Evolutionary conservation across 2,888 invertebrate genomes (phyloP).

Genomic region (Sinelater perroti): DNA sequence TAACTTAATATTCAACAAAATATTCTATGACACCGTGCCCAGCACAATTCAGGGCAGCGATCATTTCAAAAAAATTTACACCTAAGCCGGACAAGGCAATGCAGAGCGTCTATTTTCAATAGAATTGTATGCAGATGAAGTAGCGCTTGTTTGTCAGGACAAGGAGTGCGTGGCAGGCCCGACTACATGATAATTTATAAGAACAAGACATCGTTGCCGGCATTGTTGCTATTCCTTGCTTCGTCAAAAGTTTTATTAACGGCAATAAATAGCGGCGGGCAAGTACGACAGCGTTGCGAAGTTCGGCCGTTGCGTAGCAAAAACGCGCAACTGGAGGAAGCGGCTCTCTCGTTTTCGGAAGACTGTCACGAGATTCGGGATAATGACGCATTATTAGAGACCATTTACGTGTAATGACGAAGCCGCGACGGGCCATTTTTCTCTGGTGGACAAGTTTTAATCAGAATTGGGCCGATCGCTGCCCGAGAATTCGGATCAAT

Average conservation of each 20-base stretch:
- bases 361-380: slow-evolving; percentile 1
- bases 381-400: slow-evolving; percentile 5
- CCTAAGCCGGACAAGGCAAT: slow-evolving; percentile 6
- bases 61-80: slow-evolving; percentile 14
- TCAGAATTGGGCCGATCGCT: slow-evolving; percentile 2
- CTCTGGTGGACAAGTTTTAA: slow-evolving; percentile 2
- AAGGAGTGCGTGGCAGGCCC: slow-evolving; percentile 32
- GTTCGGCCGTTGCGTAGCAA: neutral
- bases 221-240: slow-evolving; percentile 30
- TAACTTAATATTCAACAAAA: too few species aligned
- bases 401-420: slow-evolving; percentile 3
- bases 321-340: too few species aligned
- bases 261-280: slow-evolving; percentile 12
- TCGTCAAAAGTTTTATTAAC: slow-evolving; percentile 28
- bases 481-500: slow-evolving; percentile 27
- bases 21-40: too few species aligned
- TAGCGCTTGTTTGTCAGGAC: slow-evolving; percentile 54
- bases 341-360: too few species aligned
- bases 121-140: slow-evolving; percentile 54
- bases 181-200: slow-evolving; percentile 36
- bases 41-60: neutral
- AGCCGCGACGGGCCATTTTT: neutral
- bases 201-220: slow-evolving; percentile 28
- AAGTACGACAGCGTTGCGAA: too few species aligned
- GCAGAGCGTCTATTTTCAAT: slow-evolving; percentile 32